Conservation (phyloP, 2,113 vertebrate species). For the Motacilla alba region DNA sequence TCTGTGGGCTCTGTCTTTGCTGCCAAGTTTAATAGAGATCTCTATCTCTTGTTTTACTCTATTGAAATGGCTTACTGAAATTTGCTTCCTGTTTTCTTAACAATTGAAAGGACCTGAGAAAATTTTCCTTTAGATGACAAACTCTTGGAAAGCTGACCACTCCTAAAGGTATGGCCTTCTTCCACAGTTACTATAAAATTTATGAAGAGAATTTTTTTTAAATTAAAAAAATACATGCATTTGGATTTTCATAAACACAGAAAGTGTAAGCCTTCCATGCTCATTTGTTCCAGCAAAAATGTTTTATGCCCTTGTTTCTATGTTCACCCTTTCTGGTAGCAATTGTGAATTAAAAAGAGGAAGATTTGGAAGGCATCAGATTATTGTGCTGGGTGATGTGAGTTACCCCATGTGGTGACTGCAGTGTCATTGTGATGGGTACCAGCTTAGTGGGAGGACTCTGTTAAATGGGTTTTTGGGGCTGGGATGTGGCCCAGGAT, state of each 20-base stretch:
- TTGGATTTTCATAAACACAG: background rate
- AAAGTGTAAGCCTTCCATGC: background rate
- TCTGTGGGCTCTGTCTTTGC: background rate
- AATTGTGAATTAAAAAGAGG: background rate
- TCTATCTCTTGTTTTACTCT: background rate
- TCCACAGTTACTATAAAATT: background rate
- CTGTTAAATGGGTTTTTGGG: background rate
- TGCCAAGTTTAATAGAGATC: background rate
- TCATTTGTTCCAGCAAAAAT: background rate
- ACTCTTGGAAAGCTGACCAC: background rate
- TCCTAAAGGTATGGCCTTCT: background rate
- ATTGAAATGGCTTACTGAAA: slow-evolving; percentile 25
- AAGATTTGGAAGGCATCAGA: background rate
- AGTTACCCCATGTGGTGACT: background rate
- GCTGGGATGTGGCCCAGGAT: background rate
- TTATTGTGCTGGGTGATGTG: background rate
- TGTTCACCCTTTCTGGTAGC: background rate
- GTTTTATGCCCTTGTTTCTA: fast-evolving
- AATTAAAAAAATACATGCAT: background rate
- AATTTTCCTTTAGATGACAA: slow-evolving; percentile 13
- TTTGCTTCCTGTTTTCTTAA: slow-evolving; percentile 38
- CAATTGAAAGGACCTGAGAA: slow-evolving; percentile 29
- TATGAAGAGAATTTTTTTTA: background rate
- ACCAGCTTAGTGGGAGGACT: background rate
- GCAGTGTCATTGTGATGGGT: background rate